Conservation (phyloP, 1,140 invertebrate species). For the Zaprionus inermis region DNA sequence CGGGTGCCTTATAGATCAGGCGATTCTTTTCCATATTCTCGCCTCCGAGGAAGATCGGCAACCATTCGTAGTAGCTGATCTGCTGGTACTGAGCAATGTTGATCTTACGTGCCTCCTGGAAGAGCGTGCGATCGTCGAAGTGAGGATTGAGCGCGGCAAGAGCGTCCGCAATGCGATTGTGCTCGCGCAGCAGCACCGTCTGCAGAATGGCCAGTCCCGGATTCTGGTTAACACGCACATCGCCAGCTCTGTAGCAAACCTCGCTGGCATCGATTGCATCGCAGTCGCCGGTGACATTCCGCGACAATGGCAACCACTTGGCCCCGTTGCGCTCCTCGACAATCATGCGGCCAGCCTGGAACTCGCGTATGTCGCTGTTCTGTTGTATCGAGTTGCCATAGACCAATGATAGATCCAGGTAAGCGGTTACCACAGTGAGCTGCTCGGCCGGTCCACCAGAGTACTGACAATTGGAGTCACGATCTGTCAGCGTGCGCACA, state of each 20-base stretch:
- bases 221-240: conserved; percentile 94
- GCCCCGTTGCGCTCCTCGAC: conserved; percentile 87
- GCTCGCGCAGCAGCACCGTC: conserved; percentile 93
- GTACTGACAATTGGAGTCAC: conserved; percentile 87
- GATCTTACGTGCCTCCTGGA: conserved; percentile 94
- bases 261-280: conserved; percentile 86
- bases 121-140: conserved; percentile 94
- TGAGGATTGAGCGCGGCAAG: conserved; percentile 92
- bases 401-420: conserved; percentile 92
- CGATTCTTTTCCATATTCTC: conserved; percentile 89
- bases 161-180: conserved; percentile 93
- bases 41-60: conserved; percentile 91
- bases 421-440: conserved; percentile 92
- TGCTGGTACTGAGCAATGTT: conserved; percentile 91
- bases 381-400: conserved; percentile 91
- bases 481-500: conserved; percentile 90
- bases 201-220: conserved; percentile 92
- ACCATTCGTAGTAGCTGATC: conserved; percentile 94
- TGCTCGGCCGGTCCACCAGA: conserved; percentile 89
- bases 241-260: conserved; percentile 90
- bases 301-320: conserved; percentile 89
- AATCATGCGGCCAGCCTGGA: conserved; percentile 87
- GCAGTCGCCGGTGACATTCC: conserved; percentile 88
- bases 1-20: conserved; percentile 87
- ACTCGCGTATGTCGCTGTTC: conserved; percentile 87